Base-by-base conservation (phyloP, 2,888 invertebrate species). In the Orchesellides sinensis region DNA sequence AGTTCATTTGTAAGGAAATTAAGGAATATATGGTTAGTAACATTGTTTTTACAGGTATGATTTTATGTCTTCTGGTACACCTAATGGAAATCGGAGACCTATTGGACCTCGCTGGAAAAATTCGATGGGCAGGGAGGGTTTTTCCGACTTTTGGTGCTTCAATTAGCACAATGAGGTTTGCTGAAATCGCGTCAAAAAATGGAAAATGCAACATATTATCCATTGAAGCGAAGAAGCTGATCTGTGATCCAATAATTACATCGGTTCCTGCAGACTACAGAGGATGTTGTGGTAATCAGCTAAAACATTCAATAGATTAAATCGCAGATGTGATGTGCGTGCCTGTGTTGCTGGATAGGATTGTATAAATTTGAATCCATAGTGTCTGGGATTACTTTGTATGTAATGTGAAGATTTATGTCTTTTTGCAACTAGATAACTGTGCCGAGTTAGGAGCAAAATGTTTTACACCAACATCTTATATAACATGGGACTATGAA, bases 91-190 rank as follows among this genome's bases (percentile, higher is more conserved):
- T 82, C 21, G 75, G 75, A 52, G 73, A 81, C 10, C 27, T 81
- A 14, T 5, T 73, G 0, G 10, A 21, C 2, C 12, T 83, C 8
- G 72, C 72, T 6, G 35, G 14, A 32, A 61, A 80, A 49, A 35
- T 68, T n/a, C 65, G 84, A 49, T 68, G 81, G 80, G n/a, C 84
- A 61, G 85, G 80, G 14, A 25, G 88, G 49, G 6, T 88, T n/a
- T 85, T 88, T 40, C 88, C 88, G 14, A 85, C 86, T 0, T 88
- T 85, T 81, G 84, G 85, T 35, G 84, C 86, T n/a, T 72, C 85
- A n/a, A 79, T 84, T 5, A 78, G 80, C 25, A 79, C 77, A 2
- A 85, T 87, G 85, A 83, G 69, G 29, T 87, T 75, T 61, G 40
- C 77, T 14, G 80, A 84, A 54, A 86, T 84, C 6, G 86, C 87